Evolutionary conservation across 2,888 invertebrate genomes (phyloP).

Genomic region (Synanthedon tipuliformis): DNA sequence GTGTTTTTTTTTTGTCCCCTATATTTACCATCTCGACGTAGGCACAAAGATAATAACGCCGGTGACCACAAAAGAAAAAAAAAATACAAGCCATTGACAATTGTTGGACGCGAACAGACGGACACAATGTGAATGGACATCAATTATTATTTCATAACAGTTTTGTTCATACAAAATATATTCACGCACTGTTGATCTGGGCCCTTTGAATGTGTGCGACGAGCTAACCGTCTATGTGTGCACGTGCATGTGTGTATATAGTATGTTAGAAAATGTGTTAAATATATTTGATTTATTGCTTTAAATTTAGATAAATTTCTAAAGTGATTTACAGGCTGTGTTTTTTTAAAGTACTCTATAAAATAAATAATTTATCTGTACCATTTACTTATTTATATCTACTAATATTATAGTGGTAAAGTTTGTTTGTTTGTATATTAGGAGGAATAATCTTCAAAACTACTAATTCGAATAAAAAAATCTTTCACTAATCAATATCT

Average conservation of each 20-base stretch:
- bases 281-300: constrained; percentile 46
- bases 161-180: constrained; percentile 67
- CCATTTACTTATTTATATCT: no score
- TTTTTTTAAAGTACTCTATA: no score
- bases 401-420: no score
- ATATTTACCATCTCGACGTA: constrained; percentile 15
- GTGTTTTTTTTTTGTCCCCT: constrained; percentile 20
- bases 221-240: constrained; percentile 11
- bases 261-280: constrained; percentile 39
- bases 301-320: constrained; percentile 10
- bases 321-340: background rate
- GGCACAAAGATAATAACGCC: constrained; percentile 29
- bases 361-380: no score
- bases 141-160: constrained; percentile 69
- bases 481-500: no score
- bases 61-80: constrained; percentile 40
- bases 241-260: constrained; percentile 31
- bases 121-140: constrained; percentile 43
- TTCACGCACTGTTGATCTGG: constrained; percentile 48
- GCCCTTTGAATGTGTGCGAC: constrained; percentile 12
- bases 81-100: constrained; percentile 35
- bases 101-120: constrained; percentile 29
- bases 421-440: no score
- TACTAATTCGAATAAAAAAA: no score
- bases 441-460: no score